Conservation (phyloP, 64 coral and sea anemone genomes). For the Stichodactyla mertensii region DNA sequence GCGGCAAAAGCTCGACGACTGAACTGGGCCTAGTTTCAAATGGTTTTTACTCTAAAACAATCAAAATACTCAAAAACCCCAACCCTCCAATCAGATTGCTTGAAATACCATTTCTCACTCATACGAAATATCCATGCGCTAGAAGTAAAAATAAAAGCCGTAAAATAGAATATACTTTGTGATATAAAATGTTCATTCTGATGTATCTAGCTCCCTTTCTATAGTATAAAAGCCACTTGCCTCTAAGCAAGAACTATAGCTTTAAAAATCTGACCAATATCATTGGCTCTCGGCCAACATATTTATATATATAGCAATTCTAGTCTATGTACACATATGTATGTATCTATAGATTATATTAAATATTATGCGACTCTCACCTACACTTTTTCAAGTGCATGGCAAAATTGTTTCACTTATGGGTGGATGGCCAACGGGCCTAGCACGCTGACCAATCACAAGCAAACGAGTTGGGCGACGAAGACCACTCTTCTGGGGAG, state of each 20-base stretch:
- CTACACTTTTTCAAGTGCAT: conserved; percentile 8
- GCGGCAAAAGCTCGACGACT: no score
- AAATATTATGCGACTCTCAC: conserved; percentile 31
- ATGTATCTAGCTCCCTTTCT: conserved; percentile 11
- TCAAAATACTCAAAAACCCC: neutral
- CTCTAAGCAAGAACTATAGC: neutral
- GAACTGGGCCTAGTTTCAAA: no score
- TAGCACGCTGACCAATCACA: conserved; percentile 85
- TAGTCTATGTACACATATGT: conserved; percentile 6
- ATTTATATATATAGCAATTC: conserved; percentile 1
- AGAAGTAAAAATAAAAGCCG: neutral
- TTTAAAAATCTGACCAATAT: neutral
- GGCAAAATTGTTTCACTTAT: neutral
- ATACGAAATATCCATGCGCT: neutral
- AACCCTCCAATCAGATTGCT: neutral
- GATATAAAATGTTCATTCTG: neutral
- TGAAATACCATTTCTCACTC: neutral
- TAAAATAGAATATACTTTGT: neutral
- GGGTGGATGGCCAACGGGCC: neutral
- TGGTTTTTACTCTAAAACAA: neutral
- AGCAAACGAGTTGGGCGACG: conserved; percentile 73
- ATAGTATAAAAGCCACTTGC: neutral
- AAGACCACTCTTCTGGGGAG: conserved; percentile 87
- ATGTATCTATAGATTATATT: conserved; percentile 18
- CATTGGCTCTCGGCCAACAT: neutral